Evolutionary conservation across 2,888 invertebrate species (phyloP).

Genomic region (Apotomis capreana): DNA sequence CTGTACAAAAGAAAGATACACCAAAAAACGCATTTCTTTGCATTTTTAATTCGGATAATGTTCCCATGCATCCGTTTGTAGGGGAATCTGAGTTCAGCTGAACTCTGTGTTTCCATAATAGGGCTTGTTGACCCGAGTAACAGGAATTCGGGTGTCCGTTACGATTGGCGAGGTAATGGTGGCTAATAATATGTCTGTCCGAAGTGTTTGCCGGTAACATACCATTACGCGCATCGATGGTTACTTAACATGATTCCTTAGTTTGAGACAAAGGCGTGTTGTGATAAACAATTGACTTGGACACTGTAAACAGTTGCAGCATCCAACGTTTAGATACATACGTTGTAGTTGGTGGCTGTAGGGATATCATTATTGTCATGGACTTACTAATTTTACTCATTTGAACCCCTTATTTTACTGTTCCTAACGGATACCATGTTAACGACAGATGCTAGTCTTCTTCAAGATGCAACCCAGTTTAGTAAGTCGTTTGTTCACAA

Average conservation of each 20-base stretch:
- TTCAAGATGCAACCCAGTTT: too few species aligned
- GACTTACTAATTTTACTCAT: too few species aligned
- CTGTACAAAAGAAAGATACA: too few species aligned
- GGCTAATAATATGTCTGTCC: constrained; percentile 45
- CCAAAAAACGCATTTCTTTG: too few species aligned
- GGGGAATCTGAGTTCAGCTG: constrained; percentile 13
- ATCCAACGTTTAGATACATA: background rate
- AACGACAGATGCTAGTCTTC: too few species aligned
- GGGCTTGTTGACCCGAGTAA: constrained; percentile 63
- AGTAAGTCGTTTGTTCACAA: too few species aligned
- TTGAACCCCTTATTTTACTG: too few species aligned
- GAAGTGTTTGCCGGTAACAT: constrained; percentile 49
- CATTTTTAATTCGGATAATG: too few species aligned
- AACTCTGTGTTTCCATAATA: constrained; percentile 5
- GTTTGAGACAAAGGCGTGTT: constrained; percentile 19
- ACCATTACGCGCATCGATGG: constrained; percentile 51
- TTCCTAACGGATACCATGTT: too few species aligned
- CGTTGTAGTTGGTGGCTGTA: background rate
- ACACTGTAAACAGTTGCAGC: background rate
- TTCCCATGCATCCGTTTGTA: constrained; percentile 10
- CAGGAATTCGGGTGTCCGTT: constrained; percentile 64
- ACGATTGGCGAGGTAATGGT: constrained; percentile 51
- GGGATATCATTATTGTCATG: too few species aligned
- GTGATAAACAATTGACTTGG: constrained; percentile 4
- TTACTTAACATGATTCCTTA: constrained; percentile 57